Conservation (phyloP, 2,113 vertebrate species). For the Saguinus midas region DNA sequence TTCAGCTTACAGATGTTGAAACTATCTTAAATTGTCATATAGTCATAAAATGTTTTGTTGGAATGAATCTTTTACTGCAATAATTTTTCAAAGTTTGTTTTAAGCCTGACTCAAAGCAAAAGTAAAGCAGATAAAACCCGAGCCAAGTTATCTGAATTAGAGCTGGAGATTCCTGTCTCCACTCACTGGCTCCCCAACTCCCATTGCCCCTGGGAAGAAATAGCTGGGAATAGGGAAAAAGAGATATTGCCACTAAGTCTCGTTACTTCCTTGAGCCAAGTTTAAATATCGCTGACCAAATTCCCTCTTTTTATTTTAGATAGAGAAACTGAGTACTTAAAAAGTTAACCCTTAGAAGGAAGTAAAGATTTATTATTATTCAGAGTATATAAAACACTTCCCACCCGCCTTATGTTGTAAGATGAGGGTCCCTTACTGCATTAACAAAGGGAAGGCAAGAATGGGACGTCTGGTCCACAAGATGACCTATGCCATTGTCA, state of each 20-base stretch:
- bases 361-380: not conserved
- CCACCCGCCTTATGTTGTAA: too few relatives aligned
- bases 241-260: not conserved
- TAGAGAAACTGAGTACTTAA: not conserved
- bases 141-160: not conserved
- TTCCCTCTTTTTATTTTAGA: conserved; percentile 26
- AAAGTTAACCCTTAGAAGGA: not conserved
- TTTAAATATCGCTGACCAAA: not conserved
- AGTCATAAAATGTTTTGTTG: conserved; percentile 38
- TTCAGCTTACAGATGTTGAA: conserved; percentile 27
- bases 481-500: too few relatives aligned
- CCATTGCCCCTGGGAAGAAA: not conserved
- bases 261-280: not conserved
- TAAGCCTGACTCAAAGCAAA: not conserved
- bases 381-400: not conserved
- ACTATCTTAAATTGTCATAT: conserved; percentile 48
- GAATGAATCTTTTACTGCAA: conserved; percentile 24
- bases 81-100: not conserved
- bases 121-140: not conserved
- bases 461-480: too few relatives aligned
- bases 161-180: not conserved
- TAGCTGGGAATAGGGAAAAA: not conserved
- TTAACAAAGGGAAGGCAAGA: too few relatives aligned
- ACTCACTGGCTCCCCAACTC: not conserved
- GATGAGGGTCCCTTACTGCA: too few relatives aligned